Evolutionary conservation across 35 echinoderm and acorn worm genomes (phyloP), one percentile per base, ranked within the genome.

Genomic region (Stichopus chloronotus): DNA sequence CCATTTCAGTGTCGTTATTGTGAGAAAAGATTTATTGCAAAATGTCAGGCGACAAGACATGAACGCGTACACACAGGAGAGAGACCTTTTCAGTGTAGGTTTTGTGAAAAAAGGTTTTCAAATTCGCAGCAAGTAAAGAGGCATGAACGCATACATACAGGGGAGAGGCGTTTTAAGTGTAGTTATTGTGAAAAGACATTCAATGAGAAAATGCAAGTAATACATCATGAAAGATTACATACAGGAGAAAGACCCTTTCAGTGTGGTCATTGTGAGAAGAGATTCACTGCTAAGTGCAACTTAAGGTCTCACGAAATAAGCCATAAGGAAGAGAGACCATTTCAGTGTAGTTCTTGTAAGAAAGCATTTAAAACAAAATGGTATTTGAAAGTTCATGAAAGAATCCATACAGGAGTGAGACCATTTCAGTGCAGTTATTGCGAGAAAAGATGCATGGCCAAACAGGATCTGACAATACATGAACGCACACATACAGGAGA

Each of bases 71-170:
- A 43, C 30, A 43, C 30, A 43, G 30, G 30, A 43, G 30, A 43
- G 30, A 43, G 30, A 87, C 54, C 84, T 11, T 57, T 20, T 53
- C 30, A 87, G 14, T 87, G 84, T 22, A 9, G 23, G 0, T 87
- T 87, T 87, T 87, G 84, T 87, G 84, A 87, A n/a, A 53, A 57
- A 22, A 10, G 21, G 0, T 87, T 87, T 14, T 57, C 20, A 20
- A 10, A 57, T 9, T 17, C 22, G 54, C 25, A 87, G 53, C 30
- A 87, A 13, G 22, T 22, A 21, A 87, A 87, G 3, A 57, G 8
- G n/a, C 84, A 87, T 87, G 84, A 87, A 87, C 55, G 55, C 53
- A 87, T 57, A 10, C 84, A 87, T 14, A 87, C 84, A 20, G 84
- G 84, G 5, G 54, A 87, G 84, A 87, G 13, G 59, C 84, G 53